Base-by-base conservation (phyloP, 2,797 vertebrate species). In the Chelon labrosus region DNA sequence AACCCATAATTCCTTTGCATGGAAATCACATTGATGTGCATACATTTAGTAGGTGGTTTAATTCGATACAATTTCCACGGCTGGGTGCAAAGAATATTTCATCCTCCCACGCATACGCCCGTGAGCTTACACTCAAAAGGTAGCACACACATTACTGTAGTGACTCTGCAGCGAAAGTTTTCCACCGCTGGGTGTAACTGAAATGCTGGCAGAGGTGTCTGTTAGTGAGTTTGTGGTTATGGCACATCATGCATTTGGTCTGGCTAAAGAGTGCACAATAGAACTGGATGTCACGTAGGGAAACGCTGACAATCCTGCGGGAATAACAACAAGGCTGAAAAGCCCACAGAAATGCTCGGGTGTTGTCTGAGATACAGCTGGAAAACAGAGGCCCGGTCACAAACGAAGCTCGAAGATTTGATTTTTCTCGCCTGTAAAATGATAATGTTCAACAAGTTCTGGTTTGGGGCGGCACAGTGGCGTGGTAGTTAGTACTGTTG, bases 61-160 rank as follows among this genome's bases (percentile, higher is more conserved):
- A 82, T 84, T 83, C 66, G 75, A 60, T 55, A 41, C 22, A 55
- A 80, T 85, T 81, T 86, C 73, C 80, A 88, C 75, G 74, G 31
- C 64, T 5, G 6, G 22, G 12, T 71, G 52, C 62, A 58, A 60
- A 42, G 54, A 77, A 58, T 72, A 79, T 73, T 79, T 78, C 38
- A 76, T 73, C 73, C 31, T 76, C 66, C 80, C 46, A 74, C 66
- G 7, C 75, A 17, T n/a, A 11, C 56, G 55, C 78, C 35, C 31
- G 47, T 38, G 57, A 80, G 75, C 50, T 72, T 55, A 38, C 14
- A 55, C 58, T 79, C 44, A 35, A 7, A 65, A 68, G 47, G 44
- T 16, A 74, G 57, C 39, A 31, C 57, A 69, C 42, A 20, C 60
- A 35, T 35, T 44, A n/a, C 65, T 46, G 55, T 49, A 22, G 56